Base-by-base conservation (phyloP, 2,888 invertebrate genomes). In the Fragum sueziense region DNA sequence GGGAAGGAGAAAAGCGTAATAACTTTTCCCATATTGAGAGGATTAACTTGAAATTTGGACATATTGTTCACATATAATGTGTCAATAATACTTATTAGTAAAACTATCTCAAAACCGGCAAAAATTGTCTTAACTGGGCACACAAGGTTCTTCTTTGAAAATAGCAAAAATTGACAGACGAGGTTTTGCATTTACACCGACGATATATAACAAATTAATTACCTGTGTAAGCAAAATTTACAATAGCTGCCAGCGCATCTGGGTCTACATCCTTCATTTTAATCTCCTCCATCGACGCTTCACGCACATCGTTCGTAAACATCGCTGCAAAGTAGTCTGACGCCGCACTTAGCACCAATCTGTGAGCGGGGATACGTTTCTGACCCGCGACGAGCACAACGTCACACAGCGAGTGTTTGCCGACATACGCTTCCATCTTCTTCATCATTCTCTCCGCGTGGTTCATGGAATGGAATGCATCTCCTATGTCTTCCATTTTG, bases 251-350 rank as follows among this genome's bases (percentile, higher is more conserved):
- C 71, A 98, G 95, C 41, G 97, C 97, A 92, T 97, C 97, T 29
- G 97, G 96, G 91, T 97, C 97, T 57, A 98, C 96, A 90, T 96
- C 96, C 85, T 96, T 96, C 87, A 98, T 94, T 78, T 96, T 96
- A 51, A 98, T 96, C 94, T 97, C 97, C 83, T 95, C 95, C 93
- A 97, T 96, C 82, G 95, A 95, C 7, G 97, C 95, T 94, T 98
- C 98, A 86, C 96, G 95, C 82, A 98, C 94, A 75, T 96, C 96
- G 76, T 96, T 97, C 33, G 97, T 98, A 92, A 98, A 98, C 98
- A 98, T 98, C 59, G 97, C 97, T 61, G 97, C 96, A 94, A 98
- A 98, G 93, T 98, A 98, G 93, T 97, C 97, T 88, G 97, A 97
- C 77, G 97, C 97, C 59, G 98, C 97, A 88, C 97, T 96, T 85